Evolutionary conservation across 2,113 vertebrate species (phyloP).

Genomic region (Litocranius walleri): DNA sequence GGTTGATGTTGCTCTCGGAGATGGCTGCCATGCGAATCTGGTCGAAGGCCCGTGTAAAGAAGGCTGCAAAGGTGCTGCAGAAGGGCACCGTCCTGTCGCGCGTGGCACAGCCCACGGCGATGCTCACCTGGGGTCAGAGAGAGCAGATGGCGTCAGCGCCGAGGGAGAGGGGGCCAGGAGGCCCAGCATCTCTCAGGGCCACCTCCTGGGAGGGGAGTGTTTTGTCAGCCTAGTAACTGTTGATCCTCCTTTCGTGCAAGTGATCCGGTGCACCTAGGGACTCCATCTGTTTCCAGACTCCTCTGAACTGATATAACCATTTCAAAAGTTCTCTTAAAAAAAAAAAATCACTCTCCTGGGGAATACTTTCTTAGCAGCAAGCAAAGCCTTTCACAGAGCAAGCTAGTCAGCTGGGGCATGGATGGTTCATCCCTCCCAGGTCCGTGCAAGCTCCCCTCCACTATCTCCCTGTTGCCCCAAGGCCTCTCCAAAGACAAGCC

Average conservation of each 20-base stretch:
- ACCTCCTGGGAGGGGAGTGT: too few species aligned
- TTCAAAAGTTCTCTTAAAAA: not conserved
- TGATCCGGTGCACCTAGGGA: accelerated
- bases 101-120: constrained; percentile 90
- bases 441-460: not conserved
- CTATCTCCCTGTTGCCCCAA: not conserved
- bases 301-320: not conserved
- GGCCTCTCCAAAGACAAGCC: not conserved
- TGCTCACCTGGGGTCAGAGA: constrained; percentile 84
- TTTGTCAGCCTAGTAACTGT: not conserved
- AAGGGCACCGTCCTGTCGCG: constrained; percentile 91
- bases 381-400: not conserved
- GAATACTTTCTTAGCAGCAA: not conserved
- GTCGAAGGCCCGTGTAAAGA: constrained; percentile 92
- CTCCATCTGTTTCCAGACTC: not conserved
- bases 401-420: not conserved
- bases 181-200: not conserved
- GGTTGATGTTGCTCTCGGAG: constrained; percentile 94
- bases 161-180: not conserved
- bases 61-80: constrained; percentile 92
- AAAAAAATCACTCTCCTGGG: not conserved
- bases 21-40: constrained; percentile 96
- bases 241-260: not conserved
- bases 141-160: not conserved
- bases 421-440: not conserved